phyloP scores from a whole-genome alignment of 2,888 invertebrate species.

The Xestia xanthographa region DNA sequence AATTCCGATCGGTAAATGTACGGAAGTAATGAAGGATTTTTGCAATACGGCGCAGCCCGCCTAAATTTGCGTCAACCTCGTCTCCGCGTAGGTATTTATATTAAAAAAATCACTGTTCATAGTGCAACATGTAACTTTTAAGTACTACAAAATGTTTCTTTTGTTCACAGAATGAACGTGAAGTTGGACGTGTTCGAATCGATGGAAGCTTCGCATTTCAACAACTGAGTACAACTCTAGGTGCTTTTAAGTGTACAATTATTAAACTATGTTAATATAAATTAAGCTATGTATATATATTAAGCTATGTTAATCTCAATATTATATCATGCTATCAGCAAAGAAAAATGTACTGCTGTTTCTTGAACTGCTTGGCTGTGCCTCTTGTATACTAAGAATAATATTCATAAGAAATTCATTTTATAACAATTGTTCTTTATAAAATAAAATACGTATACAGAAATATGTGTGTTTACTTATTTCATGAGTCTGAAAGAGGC shows the following conservation, averaged over 20 bases:
- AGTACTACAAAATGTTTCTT: background rate
- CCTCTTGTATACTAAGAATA: constrained; percentile 65
- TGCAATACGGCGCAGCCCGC: background rate
- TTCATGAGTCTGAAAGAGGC: no score
- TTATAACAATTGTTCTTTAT: constrained; percentile 55
- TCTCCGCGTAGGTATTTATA: background rate
- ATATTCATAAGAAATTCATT: constrained; percentile 56
- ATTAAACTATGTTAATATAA: no score
- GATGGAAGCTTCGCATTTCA: constrained; percentile 92
- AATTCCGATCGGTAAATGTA: background rate
- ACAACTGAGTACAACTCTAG: constrained; percentile 79
- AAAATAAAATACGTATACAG: constrained; percentile 52
- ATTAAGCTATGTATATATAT: no score
- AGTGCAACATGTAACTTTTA: background rate
- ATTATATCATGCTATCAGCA: constrained; percentile 44
- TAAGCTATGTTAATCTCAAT: constrained; percentile 40
- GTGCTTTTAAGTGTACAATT: constrained; percentile 52
- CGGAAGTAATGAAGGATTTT: background rate
- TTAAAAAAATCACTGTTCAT: background rate
- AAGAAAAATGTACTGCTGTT: constrained; percentile 42
- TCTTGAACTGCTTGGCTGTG: constrained; percentile 79
- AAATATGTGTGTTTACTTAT: background rate
- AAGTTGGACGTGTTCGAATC: constrained; percentile 90
- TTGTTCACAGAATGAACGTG: constrained; percentile 88
- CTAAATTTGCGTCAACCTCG: background rate